Evolutionary conservation across 2,113 vertebrate species (phyloP).

Genomic region (Phaethon lepturus): DNA sequence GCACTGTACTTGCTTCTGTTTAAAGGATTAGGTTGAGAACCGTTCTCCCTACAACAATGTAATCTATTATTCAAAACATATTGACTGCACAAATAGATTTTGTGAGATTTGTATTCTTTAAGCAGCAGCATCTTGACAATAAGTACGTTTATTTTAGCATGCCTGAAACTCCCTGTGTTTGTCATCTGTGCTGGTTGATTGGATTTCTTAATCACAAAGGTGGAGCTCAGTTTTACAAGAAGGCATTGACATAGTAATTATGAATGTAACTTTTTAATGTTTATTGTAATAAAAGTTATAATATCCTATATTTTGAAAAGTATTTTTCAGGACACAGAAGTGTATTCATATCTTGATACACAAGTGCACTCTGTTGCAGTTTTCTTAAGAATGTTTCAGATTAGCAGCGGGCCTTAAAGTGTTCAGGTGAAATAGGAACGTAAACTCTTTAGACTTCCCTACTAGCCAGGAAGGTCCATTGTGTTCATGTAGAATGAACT

Average conservation of each 20-base stretch:
- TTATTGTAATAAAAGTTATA: not conserved
- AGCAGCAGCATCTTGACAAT: not conserved
- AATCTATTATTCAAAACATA: not conserved
- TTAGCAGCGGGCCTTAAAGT: not conserved
- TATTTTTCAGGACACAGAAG: not conserved
- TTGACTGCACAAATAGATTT: not conserved
- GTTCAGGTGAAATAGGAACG: not conserved
- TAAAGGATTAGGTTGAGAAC: not conserved
- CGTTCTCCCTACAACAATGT: not conserved
- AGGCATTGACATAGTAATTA: not conserved
- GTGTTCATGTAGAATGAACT: not conserved
- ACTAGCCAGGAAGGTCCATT: not conserved
- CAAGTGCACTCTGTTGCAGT: rapidly evolving
- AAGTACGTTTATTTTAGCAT: not conserved
- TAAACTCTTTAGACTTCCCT: not conserved
- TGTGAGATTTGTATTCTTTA: not conserved
- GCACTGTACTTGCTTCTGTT: not conserved
- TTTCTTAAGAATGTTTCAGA: not conserved
- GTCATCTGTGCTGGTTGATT: not conserved
- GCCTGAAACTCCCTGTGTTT: not conserved
- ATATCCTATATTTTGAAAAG: not conserved
- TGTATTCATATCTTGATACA: not conserved
- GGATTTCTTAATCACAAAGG: not conserved
- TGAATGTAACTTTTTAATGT: not conserved
- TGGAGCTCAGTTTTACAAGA: not conserved